Percentiles rank a stretch among this genome's conserved stretches.
Evolutionary conservation across 2,113 vertebrate species (phyloP).

Genomic region (Neotragus moschatus): DNA sequence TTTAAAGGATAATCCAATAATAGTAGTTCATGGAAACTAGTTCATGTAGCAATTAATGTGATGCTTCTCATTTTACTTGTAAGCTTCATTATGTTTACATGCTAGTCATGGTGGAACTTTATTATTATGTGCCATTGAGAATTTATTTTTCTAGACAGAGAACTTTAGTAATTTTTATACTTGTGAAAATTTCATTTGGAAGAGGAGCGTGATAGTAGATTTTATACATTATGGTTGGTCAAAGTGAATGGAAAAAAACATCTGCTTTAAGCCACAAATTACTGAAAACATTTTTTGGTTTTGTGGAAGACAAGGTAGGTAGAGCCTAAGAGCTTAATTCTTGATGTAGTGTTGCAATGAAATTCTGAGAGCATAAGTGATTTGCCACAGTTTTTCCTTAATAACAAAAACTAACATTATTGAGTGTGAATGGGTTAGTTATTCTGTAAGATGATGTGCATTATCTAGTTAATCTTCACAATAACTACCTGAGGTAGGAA

Average conservation of each 20-base stretch:
- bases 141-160: neutral
- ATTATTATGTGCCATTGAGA: neutral
- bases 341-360: neutral
- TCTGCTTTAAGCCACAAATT: neutral
- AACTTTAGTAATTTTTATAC: neutral
- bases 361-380: constrained; percentile 11
- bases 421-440: neutral
- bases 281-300: neutral
- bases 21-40: constrained; percentile 20
- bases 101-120: neutral
- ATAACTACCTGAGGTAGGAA: neutral
- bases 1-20: neutral
- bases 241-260: neutral
- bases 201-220: neutral
- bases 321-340: neutral
- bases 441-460: neutral
- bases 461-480: constrained; percentile 6
- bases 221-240: neutral
- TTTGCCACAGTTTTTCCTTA: neutral
- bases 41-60: neutral
- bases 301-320: neutral
- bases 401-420: neutral
- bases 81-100: constrained; percentile 8
- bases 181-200: constrained; percentile 23
- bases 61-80: neutral